These are phyloP conservation scores for Ptyas mucosa DNA, from an alignment of 2,113 vertebrate species.

Conservation along the genomic window DNA sequence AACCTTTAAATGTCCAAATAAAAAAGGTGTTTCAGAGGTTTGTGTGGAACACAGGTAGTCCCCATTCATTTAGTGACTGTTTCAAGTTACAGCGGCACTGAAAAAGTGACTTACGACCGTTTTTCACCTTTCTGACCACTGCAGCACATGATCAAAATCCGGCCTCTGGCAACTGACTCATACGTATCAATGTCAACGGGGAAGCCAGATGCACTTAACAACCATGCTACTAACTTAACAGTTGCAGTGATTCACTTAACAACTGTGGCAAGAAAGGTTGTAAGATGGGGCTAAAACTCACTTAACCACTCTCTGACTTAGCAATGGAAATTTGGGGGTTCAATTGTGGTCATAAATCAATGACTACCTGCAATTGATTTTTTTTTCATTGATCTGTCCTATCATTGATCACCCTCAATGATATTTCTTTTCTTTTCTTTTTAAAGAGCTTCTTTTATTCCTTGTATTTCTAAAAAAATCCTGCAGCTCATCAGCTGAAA, in stretches of 20 bases:
- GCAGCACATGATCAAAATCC: too few species aligned
- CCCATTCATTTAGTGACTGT: neutral
- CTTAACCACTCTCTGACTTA: neutral
- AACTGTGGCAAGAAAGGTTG: neutral
- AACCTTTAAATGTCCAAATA: neutral
- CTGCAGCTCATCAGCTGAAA: neutral
- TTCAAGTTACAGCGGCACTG: too few species aligned
- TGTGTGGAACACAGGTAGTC: neutral
- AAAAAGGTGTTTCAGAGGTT: neutral
- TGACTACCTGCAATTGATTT: neutral
- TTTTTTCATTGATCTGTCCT: neutral
- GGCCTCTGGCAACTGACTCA: too few species aligned
- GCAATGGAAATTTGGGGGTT: neutral
- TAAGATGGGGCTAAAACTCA: too few species aligned
- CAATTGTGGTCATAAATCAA: too few species aligned
- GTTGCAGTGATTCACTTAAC: neutral
- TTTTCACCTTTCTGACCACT: too few species aligned
- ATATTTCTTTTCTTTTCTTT: neutral
- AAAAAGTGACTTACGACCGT: too few species aligned
- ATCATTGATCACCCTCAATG: neutral
- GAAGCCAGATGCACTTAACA: too few species aligned
- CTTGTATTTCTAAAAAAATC: neutral
- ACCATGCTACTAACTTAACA: too few species aligned
- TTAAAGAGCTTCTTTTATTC: neutral
- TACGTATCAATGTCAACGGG: too few species aligned